phyloP scores from a whole-genome alignment of 2,797 vertebrate genomes.

The Coregonus ussuriensis region DNA sequence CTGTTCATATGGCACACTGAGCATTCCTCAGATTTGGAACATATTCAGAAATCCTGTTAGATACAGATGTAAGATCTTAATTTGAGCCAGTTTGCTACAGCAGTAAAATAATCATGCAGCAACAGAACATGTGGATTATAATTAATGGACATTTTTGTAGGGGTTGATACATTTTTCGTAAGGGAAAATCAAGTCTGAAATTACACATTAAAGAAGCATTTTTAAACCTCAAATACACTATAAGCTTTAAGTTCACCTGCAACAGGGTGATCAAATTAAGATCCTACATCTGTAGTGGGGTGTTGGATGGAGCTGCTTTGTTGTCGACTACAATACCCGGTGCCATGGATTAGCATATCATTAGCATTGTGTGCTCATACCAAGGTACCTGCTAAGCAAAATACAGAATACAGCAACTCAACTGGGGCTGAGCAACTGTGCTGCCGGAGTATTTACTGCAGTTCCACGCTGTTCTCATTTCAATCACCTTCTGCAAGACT shows the following conservation, averaged over 20 bases:
- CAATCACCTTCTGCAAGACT: neutral
- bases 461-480: slow-evolving; percentile 3
- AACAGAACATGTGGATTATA: too few relatives aligned
- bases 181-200: too few relatives aligned
- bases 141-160: neutral
- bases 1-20: neutral
- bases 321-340: neutral
- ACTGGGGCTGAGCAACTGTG: too few relatives aligned
- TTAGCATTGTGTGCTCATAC: neutral
- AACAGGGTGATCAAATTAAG: too few relatives aligned
- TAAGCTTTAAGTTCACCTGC: too few relatives aligned
- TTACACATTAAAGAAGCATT: too few relatives aligned
- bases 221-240: too few relatives aligned
- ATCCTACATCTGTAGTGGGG: neutral
- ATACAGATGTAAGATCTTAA: too few relatives aligned
- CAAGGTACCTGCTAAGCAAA: slow-evolving; percentile 4
- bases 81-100: too few relatives aligned
- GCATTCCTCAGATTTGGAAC: neutral
- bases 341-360: slow-evolving; percentile 17
- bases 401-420: neutral
- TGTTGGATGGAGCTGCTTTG: neutral
- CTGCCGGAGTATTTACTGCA: neutral
- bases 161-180: too few relatives aligned
- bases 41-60: neutral
- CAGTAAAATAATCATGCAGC: too few relatives aligned